Evolutionary conservation across 2,888 invertebrate species (phyloP).

Genomic region (Drosophila monieri): DNA sequence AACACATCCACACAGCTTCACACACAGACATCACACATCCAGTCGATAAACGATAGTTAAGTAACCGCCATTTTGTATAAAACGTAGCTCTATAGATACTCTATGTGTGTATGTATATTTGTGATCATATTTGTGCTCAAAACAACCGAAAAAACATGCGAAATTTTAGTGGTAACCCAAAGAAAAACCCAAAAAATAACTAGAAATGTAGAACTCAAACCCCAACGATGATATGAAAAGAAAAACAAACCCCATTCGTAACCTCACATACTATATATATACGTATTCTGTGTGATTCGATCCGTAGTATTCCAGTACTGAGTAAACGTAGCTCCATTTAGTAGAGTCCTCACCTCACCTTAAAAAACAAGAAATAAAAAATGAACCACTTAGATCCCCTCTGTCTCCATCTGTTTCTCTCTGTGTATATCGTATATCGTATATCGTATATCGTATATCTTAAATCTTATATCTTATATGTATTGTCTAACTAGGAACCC

Average conservation of each 20-base stretch:
- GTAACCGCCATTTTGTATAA: constrained; percentile 30
- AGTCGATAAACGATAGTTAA: constrained; percentile 22
- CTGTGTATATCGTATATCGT: constrained; percentile 37
- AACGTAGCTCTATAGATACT: constrained; percentile 19
- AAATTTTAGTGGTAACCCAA: constrained; percentile 43
- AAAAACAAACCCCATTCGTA: constrained; percentile 34
- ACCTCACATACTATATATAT: constrained; percentile 37
- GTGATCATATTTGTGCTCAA: constrained; percentile 24
- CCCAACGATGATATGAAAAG: constrained; percentile 4
- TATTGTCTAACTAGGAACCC: constrained; percentile 70
- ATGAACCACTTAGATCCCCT: constrained; percentile 10
- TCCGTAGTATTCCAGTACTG: constrained; percentile 48
- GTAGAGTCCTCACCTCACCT: constrained; percentile 36
- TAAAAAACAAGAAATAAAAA: constrained; percentile 6
- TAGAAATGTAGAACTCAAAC: constrained; percentile 28
- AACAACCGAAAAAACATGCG: constrained; percentile 16
- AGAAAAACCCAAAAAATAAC: constrained; percentile 7
- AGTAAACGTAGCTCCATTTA: constrained; percentile 43
- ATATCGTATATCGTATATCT: constrained; percentile 13
- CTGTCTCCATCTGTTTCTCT: constrained; percentile 23
- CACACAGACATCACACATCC: constrained; percentile 9
- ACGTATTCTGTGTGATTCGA: constrained; percentile 71
- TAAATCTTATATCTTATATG: constrained; percentile 13
- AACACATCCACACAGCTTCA: constrained; percentile 11
- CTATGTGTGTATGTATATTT: constrained; percentile 23